Base-by-base conservation (phyloP, 2,888 invertebrate genomes). In the Exephanes ischioxanthus region DNA sequence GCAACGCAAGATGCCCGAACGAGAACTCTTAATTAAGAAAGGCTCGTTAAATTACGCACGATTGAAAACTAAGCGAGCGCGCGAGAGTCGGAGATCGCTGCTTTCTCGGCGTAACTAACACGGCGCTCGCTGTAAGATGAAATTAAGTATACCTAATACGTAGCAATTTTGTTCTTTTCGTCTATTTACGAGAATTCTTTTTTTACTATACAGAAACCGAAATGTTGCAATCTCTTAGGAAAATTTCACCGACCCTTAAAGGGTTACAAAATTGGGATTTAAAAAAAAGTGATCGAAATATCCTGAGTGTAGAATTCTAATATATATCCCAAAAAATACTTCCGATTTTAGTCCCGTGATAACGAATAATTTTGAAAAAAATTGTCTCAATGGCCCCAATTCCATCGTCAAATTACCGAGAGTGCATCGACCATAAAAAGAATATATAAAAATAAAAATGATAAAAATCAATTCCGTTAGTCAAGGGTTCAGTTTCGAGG, bases 91-190 rank as follows among this genome's bases (percentile, higher is more conserved):
- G 72, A 61, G 66, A 71, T 53, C 37, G 58, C 51, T 58, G 58
- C 84, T 84, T 84, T 84, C 84, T 80, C 84, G 71, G 33, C 66
- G 70, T 66, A 80, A 80, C 83, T 73, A 75, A 80, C 66, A 76
- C 71, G 70, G 33, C 26, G 6, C 19, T 73, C 51, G 37, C 22
- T 41, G 41, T 73, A 30, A 41, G 33, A 33, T 26, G 26, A 58
- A 58, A 58, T 9, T 58, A 58, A 58, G 14, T 26, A 22, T 9
- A 9, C 22, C 11, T 4, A 14, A 58, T 26, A 14, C 26, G 58
- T 58, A 22, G 58, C 26, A 48, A 48, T 48, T 16, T 48, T 48
- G 0, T 48, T 48, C 16, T 11, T 26, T 26, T 58, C 14, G 26
- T 58, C 14, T 58, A 16, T 58, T 26, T 1, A 58, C 58, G 58